A percentile compares a stretch with the other conserved stretches of the same genome.
Conservation (phyloP, 2,888 invertebrate genomes). For the Acleris cristana region DNA sequence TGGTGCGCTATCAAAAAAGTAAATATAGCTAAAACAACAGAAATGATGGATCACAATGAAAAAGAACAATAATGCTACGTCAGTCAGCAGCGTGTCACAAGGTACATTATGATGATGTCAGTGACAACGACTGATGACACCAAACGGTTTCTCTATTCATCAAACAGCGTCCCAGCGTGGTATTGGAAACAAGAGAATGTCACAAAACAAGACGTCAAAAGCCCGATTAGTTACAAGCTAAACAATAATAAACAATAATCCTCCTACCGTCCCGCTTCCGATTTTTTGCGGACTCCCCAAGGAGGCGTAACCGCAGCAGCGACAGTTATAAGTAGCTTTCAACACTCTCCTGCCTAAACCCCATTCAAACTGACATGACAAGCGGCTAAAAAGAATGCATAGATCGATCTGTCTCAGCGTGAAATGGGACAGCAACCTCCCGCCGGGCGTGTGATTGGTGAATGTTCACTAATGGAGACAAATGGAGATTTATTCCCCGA, state of each 20-base stretch:
- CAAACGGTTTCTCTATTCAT: conserved; percentile 41
- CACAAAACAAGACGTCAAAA: conserved; percentile 44
- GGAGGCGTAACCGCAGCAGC: conserved; percentile 49
- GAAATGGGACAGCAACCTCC: conserved; percentile 56
- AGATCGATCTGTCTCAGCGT: conserved; percentile 56
- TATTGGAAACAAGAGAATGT: conserved; percentile 42
- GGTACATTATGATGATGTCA: background rate
- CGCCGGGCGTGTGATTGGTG: conserved; percentile 63
- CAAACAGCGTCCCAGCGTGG: conserved; percentile 43
- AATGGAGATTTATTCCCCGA: conserved; percentile 71
- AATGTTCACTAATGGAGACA: conserved; percentile 68
- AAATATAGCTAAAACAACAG: background rate
- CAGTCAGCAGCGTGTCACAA: background rate
- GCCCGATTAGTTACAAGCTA: conserved; percentile 55
- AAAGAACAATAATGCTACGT: background rate
- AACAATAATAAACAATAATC: conserved; percentile 61
- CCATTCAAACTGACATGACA: conserved; percentile 35
- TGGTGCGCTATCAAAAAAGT: background rate
- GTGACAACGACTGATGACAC: conserved; percentile 15
- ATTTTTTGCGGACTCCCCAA: conserved; percentile 60
- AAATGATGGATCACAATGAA: conserved; percentile 2
- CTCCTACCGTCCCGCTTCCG: conserved; percentile 59
- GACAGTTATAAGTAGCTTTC: conserved; percentile 58
- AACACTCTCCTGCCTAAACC: conserved; percentile 49
- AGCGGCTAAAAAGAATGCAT: conserved; percentile 47